Evolutionary conservation across 2,888 invertebrate genomes (phyloP), one percentile per base, ranked within the genome.

Genomic region (Nebria brevicollis): DNA sequence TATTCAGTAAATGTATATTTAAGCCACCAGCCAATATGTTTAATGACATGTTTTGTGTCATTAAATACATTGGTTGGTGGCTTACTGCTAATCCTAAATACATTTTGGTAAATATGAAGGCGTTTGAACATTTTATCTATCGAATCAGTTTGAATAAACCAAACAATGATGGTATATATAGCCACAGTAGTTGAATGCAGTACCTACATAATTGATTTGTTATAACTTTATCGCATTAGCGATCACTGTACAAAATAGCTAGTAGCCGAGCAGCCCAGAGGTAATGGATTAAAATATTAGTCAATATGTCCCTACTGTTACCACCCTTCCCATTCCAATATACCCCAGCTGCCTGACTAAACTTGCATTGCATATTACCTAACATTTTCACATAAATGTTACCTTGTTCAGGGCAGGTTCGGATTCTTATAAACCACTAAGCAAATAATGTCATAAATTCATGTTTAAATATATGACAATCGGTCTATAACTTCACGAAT

Each of bases 281-380:
- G 76, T 77, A 77, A 77, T 77, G 77, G 77, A 77, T 77, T 77
- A 77, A 77, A 77, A 77, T 77, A 77, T 77, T 77, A 77, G 77
- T 43, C 77, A 76, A 66, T 76, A 66, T 66, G 76, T 76, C 66
- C 76, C 76, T 73, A 6, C 41, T 41, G 13, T 34, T 10, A 43
- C 41, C 13, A 54, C 54, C 54, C 54, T 54, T 54, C 13, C 54
- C 54, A 41, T 13, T 15, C 11, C 42, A 73, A 25, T 42, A 73
- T 41, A n/a, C 73, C 70, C 73, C 73, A 73, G 73, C 73, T 73
- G 73, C 41, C 34, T 25, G 70, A 25, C 70, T 34, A 54, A 13
- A 2, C 54, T 54, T 11, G 54, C 13, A 13, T 6, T 54, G 8
- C 13, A 13, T 25, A 34, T 70, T 73, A 11, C n/a, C 42, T 20